These are phyloP conservation scores for Nipponia nippon DNA, from an alignment of 2,113 vertebrate genomes.

Conservation along the genomic window DNA sequence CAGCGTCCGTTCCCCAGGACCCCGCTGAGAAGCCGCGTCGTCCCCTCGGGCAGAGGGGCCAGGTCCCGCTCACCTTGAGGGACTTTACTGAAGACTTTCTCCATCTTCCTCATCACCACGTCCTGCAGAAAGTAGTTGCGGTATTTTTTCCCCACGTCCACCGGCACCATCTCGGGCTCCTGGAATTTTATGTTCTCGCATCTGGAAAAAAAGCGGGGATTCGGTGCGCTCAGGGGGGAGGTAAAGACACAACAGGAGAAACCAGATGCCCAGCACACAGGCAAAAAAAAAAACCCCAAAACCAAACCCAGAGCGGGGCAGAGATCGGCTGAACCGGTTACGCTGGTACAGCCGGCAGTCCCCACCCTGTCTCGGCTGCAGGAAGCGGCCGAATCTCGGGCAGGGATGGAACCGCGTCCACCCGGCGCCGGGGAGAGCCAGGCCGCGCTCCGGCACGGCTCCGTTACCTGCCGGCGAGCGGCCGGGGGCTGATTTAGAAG, in stretches of 20 bases:
- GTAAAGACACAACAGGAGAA: not conserved
- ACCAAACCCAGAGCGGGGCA: not conserved
- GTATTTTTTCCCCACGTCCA: slow-evolving; percentile 67
- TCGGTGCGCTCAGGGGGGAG: accelerated
- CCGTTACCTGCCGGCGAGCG: accelerated
- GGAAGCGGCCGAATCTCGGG: not conserved
- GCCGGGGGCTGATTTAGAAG: not conserved
- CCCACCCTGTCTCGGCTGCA: not conserved
- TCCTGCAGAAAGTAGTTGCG: slow-evolving; percentile 75
- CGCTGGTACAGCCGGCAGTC: not conserved
- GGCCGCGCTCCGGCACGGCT: not conserved
- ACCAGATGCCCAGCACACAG: not conserved
- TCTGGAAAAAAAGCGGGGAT: not conserved
- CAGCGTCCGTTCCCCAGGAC: not conserved
- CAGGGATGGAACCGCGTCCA: not conserved
- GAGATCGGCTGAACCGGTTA: not conserved
- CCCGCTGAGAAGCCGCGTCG: not conserved
- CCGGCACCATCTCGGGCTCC: slow-evolving; percentile 66
- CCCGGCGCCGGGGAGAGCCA: too few relatives aligned
- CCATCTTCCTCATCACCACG: slow-evolving; percentile 75
- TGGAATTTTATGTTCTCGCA: slow-evolving; percentile 74
- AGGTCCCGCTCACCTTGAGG: not conserved
- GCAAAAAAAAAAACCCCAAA: not conserved
- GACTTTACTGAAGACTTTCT: slow-evolving; percentile 51
- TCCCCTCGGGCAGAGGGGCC: not conserved